These are phyloP conservation scores for Apostichopus leukothele DNA, from an alignment of 53 echinoderm and acorn worm genomes.

Conservation along the genomic window DNA sequence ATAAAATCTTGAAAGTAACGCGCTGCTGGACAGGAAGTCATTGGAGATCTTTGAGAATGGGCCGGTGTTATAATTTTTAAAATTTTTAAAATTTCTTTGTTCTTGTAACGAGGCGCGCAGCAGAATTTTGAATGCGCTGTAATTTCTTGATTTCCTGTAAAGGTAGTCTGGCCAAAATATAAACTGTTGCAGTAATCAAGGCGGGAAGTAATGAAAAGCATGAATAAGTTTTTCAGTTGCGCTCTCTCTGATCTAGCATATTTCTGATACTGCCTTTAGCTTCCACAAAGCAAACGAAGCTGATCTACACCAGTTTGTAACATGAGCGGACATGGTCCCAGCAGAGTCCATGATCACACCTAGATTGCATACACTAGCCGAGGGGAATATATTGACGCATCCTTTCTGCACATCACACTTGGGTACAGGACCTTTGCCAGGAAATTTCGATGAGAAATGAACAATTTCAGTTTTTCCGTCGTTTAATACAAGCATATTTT, in stretches of 20 bases:
- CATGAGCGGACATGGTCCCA: conserved; percentile 1
- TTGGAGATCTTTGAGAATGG: no score
- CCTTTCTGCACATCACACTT: background rate
- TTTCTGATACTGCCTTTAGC: background rate
- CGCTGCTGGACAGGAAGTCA: no score
- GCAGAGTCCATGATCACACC: conserved; percentile 25
- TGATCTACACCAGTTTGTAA: background rate
- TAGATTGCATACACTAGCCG: background rate
- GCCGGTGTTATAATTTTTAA: no score
- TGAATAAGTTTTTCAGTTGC: conserved; percentile 16
- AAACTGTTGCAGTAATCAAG: conserved; percentile 26
- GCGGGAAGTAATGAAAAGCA: conserved; percentile 26
- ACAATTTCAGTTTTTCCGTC: conserved; percentile 9
- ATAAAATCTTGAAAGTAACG: no score
- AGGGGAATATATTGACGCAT: background rate
- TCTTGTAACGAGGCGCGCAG: no score
- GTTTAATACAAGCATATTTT: background rate
- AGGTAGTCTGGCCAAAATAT: background rate
- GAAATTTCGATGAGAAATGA: conserved; percentile 6
- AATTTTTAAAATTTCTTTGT: no score
- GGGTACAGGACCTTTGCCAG: conserved; percentile 3
- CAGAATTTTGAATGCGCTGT: no score
- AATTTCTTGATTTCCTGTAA: no score
- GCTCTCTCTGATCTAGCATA: conserved; percentile 9
- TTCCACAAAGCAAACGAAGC: conserved; percentile 30